These are phyloP conservation scores for Andrena fulva DNA, from an alignment of 2,888 invertebrate species.

Conservation along the genomic window DNA sequence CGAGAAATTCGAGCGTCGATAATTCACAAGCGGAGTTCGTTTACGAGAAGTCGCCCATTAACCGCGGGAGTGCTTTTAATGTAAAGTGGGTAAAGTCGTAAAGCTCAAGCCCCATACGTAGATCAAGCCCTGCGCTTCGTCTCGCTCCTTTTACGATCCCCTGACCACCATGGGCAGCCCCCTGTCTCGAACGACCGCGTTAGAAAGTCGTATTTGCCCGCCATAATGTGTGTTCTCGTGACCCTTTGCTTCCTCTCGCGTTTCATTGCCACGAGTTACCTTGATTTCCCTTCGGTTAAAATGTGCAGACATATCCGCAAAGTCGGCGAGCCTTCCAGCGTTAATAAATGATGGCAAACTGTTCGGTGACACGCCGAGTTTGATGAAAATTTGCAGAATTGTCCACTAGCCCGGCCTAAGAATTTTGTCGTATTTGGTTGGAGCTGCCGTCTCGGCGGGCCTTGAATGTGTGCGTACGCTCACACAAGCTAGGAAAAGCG, in stretches of 20 bases:
- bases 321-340: too few species aligned
- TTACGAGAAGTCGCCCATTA: slow-evolving; percentile 74
- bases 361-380: too few species aligned
- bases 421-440: too few species aligned
- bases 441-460: too few species aligned
- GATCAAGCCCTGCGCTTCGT: slow-evolving; percentile 63
- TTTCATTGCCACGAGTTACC: neutral
- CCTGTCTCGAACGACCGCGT: slow-evolving; percentile 42
- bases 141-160: slow-evolving; percentile 64
- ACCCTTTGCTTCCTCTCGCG: neutral
- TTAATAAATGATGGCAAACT: neutral
- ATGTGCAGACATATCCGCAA: neutral
- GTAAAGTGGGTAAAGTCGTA: slow-evolving; percentile 75
- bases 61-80: slow-evolving; percentile 75
- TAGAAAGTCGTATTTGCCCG: slow-evolving; percentile 58
- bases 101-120: slow-evolving; percentile 69
- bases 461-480: too few species aligned
- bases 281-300: neutral
- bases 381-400: too few species aligned
- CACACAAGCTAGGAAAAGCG: too few species aligned
- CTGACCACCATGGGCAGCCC: slow-evolving; percentile 30
- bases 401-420: too few species aligned
- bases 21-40: slow-evolving; percentile 69
- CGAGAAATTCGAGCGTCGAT: slow-evolving; percentile 67
- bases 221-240: slow-evolving; percentile 46